Conservation (phyloP, 2,888 invertebrate genomes). For the Schizaphis graminum region DNA sequence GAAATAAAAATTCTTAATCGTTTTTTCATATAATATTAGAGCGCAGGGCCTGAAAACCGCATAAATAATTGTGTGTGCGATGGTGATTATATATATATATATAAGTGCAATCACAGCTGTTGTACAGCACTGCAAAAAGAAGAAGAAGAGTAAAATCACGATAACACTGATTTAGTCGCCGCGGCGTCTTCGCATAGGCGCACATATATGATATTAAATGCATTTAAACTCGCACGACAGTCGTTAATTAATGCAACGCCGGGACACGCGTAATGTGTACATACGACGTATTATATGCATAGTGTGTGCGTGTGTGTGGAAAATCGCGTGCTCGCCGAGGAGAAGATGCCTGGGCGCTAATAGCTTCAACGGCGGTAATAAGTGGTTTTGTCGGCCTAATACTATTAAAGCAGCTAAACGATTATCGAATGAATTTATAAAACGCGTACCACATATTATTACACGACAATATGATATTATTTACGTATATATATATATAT, state of each 20-base stretch:
- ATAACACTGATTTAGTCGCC: constrained; percentile 8
- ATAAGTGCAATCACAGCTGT: not conserved
- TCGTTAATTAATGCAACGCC: constrained; percentile 29
- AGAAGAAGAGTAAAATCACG: constrained; percentile 37
- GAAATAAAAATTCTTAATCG: not conserved
- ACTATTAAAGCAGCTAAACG: constrained; percentile 39
- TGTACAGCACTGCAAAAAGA: not conserved
- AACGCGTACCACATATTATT: not conserved
- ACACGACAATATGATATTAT: not conserved
- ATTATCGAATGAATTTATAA: constrained; percentile 24
- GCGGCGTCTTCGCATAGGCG: not conserved
- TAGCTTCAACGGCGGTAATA: constrained; percentile 37
- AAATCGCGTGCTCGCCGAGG: not conserved
- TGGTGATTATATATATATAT: not conserved
- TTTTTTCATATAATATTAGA: not conserved
- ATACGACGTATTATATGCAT: not conserved
- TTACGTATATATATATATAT: not conserved
- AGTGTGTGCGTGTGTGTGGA: not conserved
- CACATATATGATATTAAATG: not conserved
- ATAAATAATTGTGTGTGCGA: not conserved
- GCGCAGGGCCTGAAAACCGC: not conserved
- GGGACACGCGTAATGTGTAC: not conserved
- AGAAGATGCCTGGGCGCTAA: constrained; percentile 39
- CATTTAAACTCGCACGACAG: constrained; percentile 65
- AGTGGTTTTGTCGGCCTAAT: constrained; percentile 45